Evolutionary conservation across 2,797 vertebrate species (phyloP).

Genomic region (Sebastes umbrosus): DNA sequence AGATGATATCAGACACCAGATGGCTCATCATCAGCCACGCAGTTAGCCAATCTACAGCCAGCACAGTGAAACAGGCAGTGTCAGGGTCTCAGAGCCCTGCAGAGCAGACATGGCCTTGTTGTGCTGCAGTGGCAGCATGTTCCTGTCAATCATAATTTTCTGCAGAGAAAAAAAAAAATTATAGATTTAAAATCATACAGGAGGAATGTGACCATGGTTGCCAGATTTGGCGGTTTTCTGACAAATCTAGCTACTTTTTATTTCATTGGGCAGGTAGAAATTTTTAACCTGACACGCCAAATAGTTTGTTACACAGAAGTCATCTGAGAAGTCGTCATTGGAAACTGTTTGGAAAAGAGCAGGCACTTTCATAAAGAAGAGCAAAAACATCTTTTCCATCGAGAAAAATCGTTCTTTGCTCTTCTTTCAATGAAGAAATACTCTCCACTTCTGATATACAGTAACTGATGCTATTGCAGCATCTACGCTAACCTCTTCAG

Average conservation of each 20-base stretch:
- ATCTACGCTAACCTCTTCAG: too few relatives aligned
- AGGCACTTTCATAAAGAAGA: too few relatives aligned
- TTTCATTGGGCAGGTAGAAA: background rate
- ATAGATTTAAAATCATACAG: background rate
- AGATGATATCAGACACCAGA: constrained; percentile 17
- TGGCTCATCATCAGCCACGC: constrained; percentile 19
- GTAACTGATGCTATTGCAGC: too few relatives aligned
- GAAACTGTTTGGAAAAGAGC: too few relatives aligned
- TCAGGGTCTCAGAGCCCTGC: background rate
- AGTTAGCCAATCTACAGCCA: constrained; percentile 10
- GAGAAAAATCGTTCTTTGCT: too few relatives aligned
- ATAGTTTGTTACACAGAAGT: too few relatives aligned
- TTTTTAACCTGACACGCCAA: background rate
- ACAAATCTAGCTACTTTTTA: background rate
- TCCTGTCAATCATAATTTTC: constrained; percentile 9
- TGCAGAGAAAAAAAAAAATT: background rate
- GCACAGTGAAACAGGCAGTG: background rate
- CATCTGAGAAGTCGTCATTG: too few relatives aligned
- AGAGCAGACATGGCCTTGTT: background rate
- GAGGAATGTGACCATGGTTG: background rate
- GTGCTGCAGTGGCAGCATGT: constrained; percentile 11
- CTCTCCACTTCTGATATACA: too few relatives aligned
- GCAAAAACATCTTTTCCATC: too few relatives aligned
- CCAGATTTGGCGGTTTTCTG: background rate
- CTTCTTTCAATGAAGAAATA: too few relatives aligned